These are phyloP conservation scores for Ramphastos sulfuratus DNA, from an alignment of 2,113 vertebrate species.

Conservation along the genomic window DNA sequence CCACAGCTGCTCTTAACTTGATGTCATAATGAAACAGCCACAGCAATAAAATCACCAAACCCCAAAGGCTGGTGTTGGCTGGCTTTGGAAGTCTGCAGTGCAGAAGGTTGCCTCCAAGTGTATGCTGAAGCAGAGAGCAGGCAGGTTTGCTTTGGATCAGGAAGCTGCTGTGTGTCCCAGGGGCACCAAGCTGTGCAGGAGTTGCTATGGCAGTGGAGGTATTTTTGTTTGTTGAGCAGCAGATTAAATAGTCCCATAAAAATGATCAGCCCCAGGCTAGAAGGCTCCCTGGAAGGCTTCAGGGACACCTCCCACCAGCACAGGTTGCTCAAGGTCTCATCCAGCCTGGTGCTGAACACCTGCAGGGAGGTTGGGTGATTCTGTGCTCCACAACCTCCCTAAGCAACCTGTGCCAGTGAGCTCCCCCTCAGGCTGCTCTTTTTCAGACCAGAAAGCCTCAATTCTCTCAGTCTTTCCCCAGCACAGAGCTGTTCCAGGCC, in stretches of 20 bases:
- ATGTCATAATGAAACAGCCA: background rate
- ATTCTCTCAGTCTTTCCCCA: too few species aligned
- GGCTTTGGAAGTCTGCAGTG: background rate
- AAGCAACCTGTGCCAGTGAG: too few species aligned
- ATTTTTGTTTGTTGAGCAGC: conserved; percentile 70
- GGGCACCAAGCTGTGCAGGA: conserved; percentile 29
- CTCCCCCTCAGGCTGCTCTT: too few species aligned
- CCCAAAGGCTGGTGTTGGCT: background rate
- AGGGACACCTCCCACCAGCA: too few species aligned
- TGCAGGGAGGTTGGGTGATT: too few species aligned
- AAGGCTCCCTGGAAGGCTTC: conserved; percentile 53
- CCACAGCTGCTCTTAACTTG: too few species aligned
- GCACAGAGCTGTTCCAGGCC: too few species aligned
- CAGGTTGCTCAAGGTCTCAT: too few species aligned
- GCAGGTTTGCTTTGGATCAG: conserved; percentile 51
- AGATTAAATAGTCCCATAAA: conserved; percentile 67
- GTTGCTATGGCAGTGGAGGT: conserved; percentile 68
- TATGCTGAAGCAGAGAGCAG: background rate
- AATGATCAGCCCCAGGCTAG: conserved; percentile 48
- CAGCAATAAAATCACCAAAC: background rate
- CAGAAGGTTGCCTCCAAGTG: background rate
- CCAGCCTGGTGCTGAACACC: too few species aligned
- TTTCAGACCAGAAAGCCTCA: too few species aligned
- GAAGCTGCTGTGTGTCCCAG: conserved; percentile 4
- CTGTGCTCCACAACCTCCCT: too few species aligned